phyloP scores from a whole-genome alignment of 1,140 invertebrate genomes.

The Drosophila grimshawi region DNA sequence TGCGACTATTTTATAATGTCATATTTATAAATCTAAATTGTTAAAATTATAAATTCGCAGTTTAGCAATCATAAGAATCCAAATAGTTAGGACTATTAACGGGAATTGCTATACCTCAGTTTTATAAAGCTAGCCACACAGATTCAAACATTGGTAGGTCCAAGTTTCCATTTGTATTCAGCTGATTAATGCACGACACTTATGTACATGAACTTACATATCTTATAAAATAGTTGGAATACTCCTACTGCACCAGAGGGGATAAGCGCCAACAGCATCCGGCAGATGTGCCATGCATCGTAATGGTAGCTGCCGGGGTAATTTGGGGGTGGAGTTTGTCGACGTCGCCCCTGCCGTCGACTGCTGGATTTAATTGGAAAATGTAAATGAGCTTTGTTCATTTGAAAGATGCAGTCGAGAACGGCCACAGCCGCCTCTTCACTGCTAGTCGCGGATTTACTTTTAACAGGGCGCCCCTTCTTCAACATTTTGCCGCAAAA shows the following conservation, averaged over 20 bases:
- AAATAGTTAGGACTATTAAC: too few relatives aligned
- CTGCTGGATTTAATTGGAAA: conserved; percentile 81
- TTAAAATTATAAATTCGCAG: too few relatives aligned
- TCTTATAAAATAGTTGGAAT: conserved; percentile 39
- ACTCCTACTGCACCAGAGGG: conserved; percentile 10
- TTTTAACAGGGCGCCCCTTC: conserved; percentile 55
- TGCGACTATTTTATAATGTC: too few relatives aligned
- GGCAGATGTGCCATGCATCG: conserved; percentile 59
- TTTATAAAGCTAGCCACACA: not conserved
- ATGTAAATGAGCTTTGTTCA: conserved; percentile 83
- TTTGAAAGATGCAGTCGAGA: conserved; percentile 78
- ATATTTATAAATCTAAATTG: too few relatives aligned
- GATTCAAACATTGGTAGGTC: not conserved
- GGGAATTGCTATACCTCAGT: not conserved
- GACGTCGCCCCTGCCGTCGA: conserved; percentile 43
- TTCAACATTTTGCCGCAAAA: conserved; percentile 25
- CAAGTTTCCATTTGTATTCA: conserved; percentile 1
- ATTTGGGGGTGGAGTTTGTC: conserved; percentile 5
- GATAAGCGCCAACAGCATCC: conserved; percentile 46
- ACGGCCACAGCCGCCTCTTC: conserved; percentile 58
- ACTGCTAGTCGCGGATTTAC: conserved; percentile 64
- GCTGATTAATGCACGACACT: conserved; percentile 1
- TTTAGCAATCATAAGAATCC: too few relatives aligned
- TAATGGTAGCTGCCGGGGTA: too few relatives aligned
- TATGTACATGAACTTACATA: conserved; percentile 16